Base-by-base conservation (phyloP, 2,888 invertebrate species). In the Acleris sparsana region DNA sequence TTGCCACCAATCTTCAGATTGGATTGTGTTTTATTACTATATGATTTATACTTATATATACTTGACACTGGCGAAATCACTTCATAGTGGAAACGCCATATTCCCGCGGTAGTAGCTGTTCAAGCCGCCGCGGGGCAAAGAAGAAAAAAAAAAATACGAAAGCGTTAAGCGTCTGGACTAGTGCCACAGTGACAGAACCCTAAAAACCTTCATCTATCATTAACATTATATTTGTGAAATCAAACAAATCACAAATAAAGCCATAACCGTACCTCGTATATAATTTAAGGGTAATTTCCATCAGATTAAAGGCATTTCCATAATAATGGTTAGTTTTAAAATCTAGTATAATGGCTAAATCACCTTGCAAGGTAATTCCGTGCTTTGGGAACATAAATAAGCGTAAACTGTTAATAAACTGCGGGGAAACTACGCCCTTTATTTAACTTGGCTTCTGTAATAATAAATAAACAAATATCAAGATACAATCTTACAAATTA, bases 281-380 rank as follows among this genome's bases (percentile, higher is more conserved):
- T 44, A 46, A 57, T 46, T 57, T 57, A 17, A 46, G 57, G 59
- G 59, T 51, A 51, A 52, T 60, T 60, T 20, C 9, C 11, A 49
- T 60, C 51, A 39, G 59, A 60, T 60, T 60, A 60, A 39, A 39
- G 39, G 51, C n/a, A 43, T 60, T 60, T 51, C 43, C 59, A 60
- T 60, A 43, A 60, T 60, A 60, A 60, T 60, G 51, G 22, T 25
- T 22, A 60, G 51, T 52, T 60, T 60, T 39, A 52, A 60, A 52
- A 17, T 43, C 51, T 5, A 49, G 51, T 16, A n/a, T 22, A 22
- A 22, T 20, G 6, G n/a, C 43, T 39, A 13, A 39, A 39, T 13
- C 13, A 39, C 39, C 39, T 39, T 39, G 4, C 1, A 33, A 33
- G 9, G 39, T 43, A 20, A 43, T 60, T n/a, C 51, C 59, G 59